Evolutionary conservation across 1,140 invertebrate species (phyloP).

Genomic region (Sminthurides bifidus): DNA sequence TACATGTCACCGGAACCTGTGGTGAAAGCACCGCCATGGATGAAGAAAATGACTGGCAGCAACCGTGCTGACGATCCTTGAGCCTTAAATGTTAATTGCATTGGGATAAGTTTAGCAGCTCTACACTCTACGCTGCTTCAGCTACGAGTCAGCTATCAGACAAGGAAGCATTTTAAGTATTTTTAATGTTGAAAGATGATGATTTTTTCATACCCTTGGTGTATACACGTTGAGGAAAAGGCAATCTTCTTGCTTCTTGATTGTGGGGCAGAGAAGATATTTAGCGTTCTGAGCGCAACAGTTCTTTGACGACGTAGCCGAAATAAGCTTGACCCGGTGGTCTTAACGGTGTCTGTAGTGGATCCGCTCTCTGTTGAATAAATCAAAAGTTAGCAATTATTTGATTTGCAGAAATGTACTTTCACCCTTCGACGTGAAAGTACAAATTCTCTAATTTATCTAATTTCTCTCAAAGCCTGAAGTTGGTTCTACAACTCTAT

Average conservation of each 20-base stretch:
- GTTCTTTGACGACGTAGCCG: neutral
- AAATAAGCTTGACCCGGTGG: neutral
- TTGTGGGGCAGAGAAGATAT: neutral
- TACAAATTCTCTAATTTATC: too few species aligned
- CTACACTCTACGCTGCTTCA: neutral
- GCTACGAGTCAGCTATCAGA: neutral
- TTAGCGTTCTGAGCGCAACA: neutral
- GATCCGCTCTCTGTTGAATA: neutral
- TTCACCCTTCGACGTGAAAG: too few species aligned
- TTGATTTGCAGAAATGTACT: too few species aligned
- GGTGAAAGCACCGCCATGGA: constrained; percentile 15
- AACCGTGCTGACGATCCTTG: too few species aligned
- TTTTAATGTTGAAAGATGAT: neutral
- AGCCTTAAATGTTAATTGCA: neutral
- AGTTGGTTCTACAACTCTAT: too few species aligned
- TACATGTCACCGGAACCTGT: neutral
- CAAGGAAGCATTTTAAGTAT: neutral
- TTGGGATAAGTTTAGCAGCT: neutral
- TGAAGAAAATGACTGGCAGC: constrained; percentile 8
- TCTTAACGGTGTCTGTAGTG: neutral
- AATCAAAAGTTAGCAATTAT: neutral
- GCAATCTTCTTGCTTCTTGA: neutral
- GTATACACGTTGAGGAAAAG: neutral
- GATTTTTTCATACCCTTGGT: constrained; percentile 1
- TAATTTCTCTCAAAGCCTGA: too few species aligned